These are phyloP conservation scores for Enteromius argenteus DNA, from an alignment of 2,797 vertebrate genomes.

Conservation along the genomic window DNA sequence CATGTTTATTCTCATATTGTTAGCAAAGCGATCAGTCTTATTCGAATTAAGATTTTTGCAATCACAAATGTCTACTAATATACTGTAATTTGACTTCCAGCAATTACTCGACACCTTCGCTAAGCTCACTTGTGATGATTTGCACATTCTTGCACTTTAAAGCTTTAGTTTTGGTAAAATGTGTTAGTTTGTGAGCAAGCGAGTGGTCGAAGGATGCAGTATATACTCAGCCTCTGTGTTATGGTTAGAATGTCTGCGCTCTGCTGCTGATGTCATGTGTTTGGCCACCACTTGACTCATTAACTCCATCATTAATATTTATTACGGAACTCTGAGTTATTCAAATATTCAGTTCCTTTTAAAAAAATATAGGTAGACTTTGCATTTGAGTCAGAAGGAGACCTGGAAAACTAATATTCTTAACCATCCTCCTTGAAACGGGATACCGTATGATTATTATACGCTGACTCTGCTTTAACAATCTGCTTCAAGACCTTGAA, in stretches of 20 bases:
- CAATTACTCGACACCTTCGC: neutral
- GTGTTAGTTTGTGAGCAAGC: slow-evolving; percentile 3
- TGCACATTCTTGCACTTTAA: slow-evolving; percentile 74
- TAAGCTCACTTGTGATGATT: slow-evolving; percentile 54
- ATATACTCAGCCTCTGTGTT: neutral
- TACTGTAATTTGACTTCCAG: slow-evolving; percentile 16
- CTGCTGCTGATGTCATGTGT: neutral
- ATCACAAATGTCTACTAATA: neutral
- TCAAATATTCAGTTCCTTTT: slow-evolving; percentile 46
- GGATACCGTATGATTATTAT: slow-evolving; percentile 54
- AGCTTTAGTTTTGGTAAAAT: slow-evolving; percentile 49
- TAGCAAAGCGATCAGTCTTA: slow-evolving; percentile 3
- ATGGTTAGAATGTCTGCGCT: neutral
- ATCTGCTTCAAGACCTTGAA: slow-evolving; percentile 56
- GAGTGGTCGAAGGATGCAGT: neutral
- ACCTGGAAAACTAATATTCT: slow-evolving; percentile 59
- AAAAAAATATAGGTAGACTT: slow-evolving; percentile 31
- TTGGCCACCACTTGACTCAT: slow-evolving; percentile 27
- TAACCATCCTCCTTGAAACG: slow-evolving; percentile 51
- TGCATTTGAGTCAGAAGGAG: slow-evolving; percentile 26
- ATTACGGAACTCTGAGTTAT: slow-evolving; percentile 29
- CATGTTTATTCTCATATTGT: slow-evolving; percentile 9
- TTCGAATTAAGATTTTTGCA: neutral
- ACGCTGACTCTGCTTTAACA: slow-evolving; percentile 54
- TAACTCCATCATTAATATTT: slow-evolving; percentile 36